Conservation (phyloP, 2,113 vertebrate genomes). For the Coturnix japonica region DNA sequence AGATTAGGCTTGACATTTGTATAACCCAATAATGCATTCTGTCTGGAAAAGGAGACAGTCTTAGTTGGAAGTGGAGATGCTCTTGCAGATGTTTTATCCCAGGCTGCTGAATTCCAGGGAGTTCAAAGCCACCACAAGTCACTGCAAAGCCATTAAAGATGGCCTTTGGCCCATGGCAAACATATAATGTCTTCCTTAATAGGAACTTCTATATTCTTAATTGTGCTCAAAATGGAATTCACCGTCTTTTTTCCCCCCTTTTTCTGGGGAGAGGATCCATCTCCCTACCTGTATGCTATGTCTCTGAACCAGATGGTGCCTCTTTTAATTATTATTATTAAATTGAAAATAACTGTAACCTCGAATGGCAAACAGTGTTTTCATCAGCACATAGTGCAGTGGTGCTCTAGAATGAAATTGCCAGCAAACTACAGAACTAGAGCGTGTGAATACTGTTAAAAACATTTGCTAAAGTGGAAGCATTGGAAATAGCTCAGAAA, state of each 20-base stretch:
- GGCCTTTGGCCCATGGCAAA: neutral
- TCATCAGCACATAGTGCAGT: neutral
- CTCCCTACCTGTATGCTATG: neutral
- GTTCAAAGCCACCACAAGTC: neutral
- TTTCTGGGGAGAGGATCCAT: neutral
- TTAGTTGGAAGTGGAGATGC: neutral
- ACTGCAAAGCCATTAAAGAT: accelerated
- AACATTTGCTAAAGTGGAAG: conserved; percentile 25
- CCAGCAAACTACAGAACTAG: neutral
- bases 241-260: neutral
- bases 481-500: conserved; percentile 55
- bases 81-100: neutral
- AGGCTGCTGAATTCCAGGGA: neutral
- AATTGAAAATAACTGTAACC: conserved; percentile 17
- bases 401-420: conserved; percentile 60
- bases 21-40: neutral
- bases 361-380: conserved; percentile 34
- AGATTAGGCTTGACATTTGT: neutral
- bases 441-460: conserved; percentile 30
- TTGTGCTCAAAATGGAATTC: neutral
- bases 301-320: neutral
- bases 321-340: neutral
- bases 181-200: neutral
- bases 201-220: neutral
- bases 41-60: neutral